Evolutionary conservation across 2,113 vertebrate species (phyloP), one percentile per base, ranked within the genome.

Genomic region (Glaucidium brasilianum): DNA sequence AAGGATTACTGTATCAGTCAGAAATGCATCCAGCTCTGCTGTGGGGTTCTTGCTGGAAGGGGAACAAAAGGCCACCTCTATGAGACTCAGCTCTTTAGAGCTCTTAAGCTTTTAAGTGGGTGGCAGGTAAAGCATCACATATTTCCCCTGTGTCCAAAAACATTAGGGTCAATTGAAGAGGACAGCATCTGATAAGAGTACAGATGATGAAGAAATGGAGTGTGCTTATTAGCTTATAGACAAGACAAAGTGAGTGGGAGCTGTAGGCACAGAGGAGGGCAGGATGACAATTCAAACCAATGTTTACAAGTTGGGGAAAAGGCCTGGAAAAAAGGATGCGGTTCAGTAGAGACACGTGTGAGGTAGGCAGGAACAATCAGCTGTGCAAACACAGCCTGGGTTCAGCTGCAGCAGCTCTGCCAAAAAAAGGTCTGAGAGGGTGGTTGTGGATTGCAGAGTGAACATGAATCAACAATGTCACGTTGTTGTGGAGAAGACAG

Each of bases 361-460:
- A 81, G 74, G 69, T 41, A 86, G 73, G 52, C n/a, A 32, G 92
- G 56, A 87, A 63, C 30, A 63, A 85, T 88, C 85, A 94, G 95
- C 92, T 90, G 85, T 78, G 77, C 92, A 94, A 95, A 97, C 86
- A 91, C 41, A 71, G 90, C 8, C 81, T 53, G 29, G 29, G n/a
- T n/a, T 96, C 73, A 89, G 76, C 90, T 84, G 56, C 63, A 90
- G 85, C 68, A 76, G 58, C 43, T 80, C 73, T 90, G 85, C 94
- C 77, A 92, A 60, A 85, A 88, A 91, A 63, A 17, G 34, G 84
- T 72, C 79, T 64, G 74, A 88, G 77, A 94, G 74, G 43, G 81
- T 72, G 73, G 47, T 7, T 95, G 56, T 75, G 77, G 81, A 68
- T 58, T 75, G 52, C 47, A 82, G 66, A 74, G 30, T 29, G 67